phyloP scores from a whole-genome alignment of 2,113 vertebrate genomes.

The Syngnathus typhle region DNA sequence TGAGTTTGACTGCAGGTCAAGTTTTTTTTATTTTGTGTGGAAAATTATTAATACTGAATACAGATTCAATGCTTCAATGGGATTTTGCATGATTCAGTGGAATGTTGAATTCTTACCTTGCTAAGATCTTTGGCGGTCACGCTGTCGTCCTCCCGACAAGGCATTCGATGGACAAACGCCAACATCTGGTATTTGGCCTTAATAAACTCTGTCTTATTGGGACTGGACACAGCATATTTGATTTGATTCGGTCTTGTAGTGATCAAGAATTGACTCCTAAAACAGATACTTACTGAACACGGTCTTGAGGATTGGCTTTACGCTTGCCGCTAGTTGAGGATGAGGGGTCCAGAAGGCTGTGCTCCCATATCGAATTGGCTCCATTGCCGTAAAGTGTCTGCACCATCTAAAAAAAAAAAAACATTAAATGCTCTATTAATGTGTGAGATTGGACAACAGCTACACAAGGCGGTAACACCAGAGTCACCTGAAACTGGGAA shows the following conservation, averaged over 20 bases:
- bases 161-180: conserved; percentile 91
- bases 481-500: conserved; percentile 86
- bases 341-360: conserved; percentile 86
- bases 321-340: conserved; percentile 88
- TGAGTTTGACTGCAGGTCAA: too few relatives aligned
- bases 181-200: conserved; percentile 98
- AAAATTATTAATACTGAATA: too few relatives aligned
- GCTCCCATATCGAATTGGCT: conserved; percentile 98
- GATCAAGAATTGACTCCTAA: neutral
- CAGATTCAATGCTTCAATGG: too few relatives aligned
- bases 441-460: neutral
- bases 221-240: conserved; percentile 66
- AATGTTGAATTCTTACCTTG: conserved; percentile 72
- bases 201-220: conserved; percentile 98
- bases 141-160: conserved; percentile 93
- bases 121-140: conserved; percentile 96
- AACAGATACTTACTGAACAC: conserved; percentile 87
- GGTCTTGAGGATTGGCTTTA: conserved; percentile 94
- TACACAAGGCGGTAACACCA: neutral
- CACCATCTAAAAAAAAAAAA: conserved; percentile 78
- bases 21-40: too few relatives aligned
- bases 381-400: conserved; percentile 93
- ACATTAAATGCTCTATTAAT: neutral
- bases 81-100: too few relatives aligned
- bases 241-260: neutral